Evolutionary conservation across 2,797 vertebrate genomes (phyloP), one percentile per base, ranked within the genome.

Genomic region (Gymnothorax reevesii): DNA sequence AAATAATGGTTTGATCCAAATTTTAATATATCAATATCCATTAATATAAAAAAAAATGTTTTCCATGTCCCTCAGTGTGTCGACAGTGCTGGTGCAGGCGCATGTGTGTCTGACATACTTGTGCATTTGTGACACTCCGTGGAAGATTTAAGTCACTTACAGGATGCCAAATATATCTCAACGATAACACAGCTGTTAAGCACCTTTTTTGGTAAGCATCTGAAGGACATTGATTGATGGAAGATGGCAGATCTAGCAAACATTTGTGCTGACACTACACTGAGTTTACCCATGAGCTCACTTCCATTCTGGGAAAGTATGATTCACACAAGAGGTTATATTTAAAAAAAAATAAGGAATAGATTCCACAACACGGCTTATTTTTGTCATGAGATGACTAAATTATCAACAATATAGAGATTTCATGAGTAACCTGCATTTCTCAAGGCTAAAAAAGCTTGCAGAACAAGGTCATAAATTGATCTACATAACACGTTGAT

Each of bases 401-500:
- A 20, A 66, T 22, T n/a, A 62, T 0, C 60, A 66, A 73, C 71
- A 10, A 73, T 73, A 73, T 33, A 13, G 9, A 42, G 13, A 73
- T 73, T 25, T 71, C 20, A 62, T 20, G 60, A 20, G 17, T 62
- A 62, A 20, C 60, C 22, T 20, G 17, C 22, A 64, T 64, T 64
- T 64, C 17, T 20, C 22, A 71, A 25, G 66, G 66, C n/a, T 71
- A 52, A 85, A 12, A 80, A 57, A 33, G 60, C 49, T 27, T 66
- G 52, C 1, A 79, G 57, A 64, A 57, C 69, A 59, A 62, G 49
- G 57, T 54, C 27, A 49, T 71, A 8, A 77, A 79, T 25, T 66
- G 8, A 52, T 49, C 22, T 49, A 57, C 55, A 82, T 60, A 82
- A 86, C 57, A 25, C 82, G 75, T 57, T 73, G 64, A 73, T 59